These are phyloP conservation scores for Rhodophaea formosa DNA, from an alignment of 2,888 invertebrate genomes.

Conservation along the genomic window DNA sequence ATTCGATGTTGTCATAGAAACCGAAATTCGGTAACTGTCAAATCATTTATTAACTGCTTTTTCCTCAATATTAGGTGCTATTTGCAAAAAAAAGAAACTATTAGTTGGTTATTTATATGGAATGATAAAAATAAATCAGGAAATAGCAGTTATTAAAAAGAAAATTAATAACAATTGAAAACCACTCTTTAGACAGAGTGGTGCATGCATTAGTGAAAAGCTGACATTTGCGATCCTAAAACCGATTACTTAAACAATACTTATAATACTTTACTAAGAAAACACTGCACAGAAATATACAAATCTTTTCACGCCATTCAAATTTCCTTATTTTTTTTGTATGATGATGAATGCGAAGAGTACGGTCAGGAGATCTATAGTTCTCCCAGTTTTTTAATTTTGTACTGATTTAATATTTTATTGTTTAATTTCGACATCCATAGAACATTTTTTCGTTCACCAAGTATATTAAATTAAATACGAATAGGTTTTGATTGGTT, in stretches of 20 bases:
- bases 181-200: slow-evolving; percentile 49
- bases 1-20: slow-evolving; percentile 55
- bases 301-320: slow-evolving; percentile 1
- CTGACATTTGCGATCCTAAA: slow-evolving; percentile 22
- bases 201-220: slow-evolving; percentile 41
- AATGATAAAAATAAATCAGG: no score
- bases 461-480: no score
- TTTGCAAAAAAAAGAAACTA: no score
- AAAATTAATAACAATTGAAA: slow-evolving; percentile 30
- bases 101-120: no score
- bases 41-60: slow-evolving; percentile 15
- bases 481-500: no score
- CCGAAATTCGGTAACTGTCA: slow-evolving; percentile 27
- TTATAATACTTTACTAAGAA: slow-evolving; percentile 20
- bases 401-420: no score
- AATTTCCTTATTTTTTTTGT: background rate
- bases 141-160: slow-evolving; percentile 34
- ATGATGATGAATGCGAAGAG: no score
- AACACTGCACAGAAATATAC: slow-evolving; percentile 19
- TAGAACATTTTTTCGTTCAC: no score
- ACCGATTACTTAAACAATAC: slow-evolving; percentile 18
- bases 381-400: no score
- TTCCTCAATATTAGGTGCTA: background rate
- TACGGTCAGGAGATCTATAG: no score
- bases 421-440: no score